Evolutionary conservation across 2,113 vertebrate species (phyloP).

Genomic region (Atherinomorus stipes): DNA sequence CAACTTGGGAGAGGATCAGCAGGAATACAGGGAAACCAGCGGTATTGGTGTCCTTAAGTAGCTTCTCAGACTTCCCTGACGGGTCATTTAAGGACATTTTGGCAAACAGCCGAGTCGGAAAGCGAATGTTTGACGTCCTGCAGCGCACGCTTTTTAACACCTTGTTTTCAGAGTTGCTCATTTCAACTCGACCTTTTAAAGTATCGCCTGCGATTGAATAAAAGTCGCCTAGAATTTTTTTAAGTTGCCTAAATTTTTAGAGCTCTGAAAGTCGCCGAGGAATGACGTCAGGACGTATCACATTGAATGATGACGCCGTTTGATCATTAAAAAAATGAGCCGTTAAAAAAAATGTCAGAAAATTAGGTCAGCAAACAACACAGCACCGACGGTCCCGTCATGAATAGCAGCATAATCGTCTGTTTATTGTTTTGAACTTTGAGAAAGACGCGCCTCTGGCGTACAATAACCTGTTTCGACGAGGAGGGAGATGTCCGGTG

Average conservation of each 20-base stretch:
- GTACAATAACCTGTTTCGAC: conserved; percentile 48
- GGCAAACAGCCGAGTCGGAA: conserved; percentile 43
- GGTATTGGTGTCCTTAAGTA: conserved; percentile 67
- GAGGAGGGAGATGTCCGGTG: conserved; percentile 63
- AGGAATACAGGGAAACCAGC: not conserved
- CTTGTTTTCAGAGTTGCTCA: rapidly evolving
- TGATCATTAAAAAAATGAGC: conserved; percentile 81
- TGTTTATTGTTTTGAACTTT: not conserved
- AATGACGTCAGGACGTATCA: conserved; percentile 84
- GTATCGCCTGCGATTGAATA: not conserved
- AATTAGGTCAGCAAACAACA: conserved; percentile 72
- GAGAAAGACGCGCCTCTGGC: conserved; percentile 1
- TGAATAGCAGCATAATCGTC: not conserved
- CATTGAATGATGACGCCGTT: conserved; percentile 83
- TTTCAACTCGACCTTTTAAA: not conserved
- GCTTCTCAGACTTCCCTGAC: conserved; percentile 42
- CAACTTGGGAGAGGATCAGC: not conserved
- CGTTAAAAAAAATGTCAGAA: conserved; percentile 78
- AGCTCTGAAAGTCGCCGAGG: conserved; percentile 74
- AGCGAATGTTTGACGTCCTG: not conserved
- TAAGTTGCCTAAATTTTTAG: conserved; percentile 8
- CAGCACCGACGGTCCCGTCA: not conserved
- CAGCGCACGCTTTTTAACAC: not conserved
- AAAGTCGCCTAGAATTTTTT: not conserved
- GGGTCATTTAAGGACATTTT: conserved; percentile 75